A percentile compares a stretch with the other conserved stretches of the same genome.
Conservation (phyloP, 2,888 invertebrate genomes). For the Hecatera dysodea region DNA sequence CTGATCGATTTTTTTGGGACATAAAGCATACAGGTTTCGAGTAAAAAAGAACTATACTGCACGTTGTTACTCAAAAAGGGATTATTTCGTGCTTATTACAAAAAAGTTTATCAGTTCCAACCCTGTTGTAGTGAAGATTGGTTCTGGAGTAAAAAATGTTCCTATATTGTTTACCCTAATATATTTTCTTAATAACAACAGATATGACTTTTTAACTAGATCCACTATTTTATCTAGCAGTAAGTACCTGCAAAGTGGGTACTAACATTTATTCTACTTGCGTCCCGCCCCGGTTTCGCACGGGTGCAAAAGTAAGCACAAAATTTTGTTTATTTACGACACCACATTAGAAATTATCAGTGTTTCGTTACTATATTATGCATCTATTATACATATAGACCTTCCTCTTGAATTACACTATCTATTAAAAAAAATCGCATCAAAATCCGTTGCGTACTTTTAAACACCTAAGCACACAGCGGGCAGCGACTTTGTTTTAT, state of each 20-base stretch:
- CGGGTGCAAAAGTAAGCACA: too few relatives aligned
- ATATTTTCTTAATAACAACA: constrained; percentile 2
- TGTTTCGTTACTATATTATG: too few relatives aligned
- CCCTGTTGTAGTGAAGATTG: neutral
- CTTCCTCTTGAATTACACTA: too few relatives aligned
- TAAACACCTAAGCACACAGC: too few relatives aligned
- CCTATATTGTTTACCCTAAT: neutral
- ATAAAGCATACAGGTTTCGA: neutral
- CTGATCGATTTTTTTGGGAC: neutral
- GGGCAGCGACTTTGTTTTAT: too few relatives aligned
- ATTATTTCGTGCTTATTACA: neutral
- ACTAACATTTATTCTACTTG: constrained; percentile 24
- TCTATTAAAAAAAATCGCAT: too few relatives aligned
- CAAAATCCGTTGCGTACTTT: too few relatives aligned
- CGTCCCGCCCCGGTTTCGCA: too few relatives aligned
- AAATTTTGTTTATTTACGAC: too few relatives aligned
- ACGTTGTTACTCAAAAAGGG: neutral
- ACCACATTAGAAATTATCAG: too few relatives aligned
- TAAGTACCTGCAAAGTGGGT: constrained; percentile 44
- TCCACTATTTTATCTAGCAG: constrained; percentile 21
- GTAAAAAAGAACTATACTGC: too few relatives aligned
- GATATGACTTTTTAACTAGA: constrained; percentile 6
- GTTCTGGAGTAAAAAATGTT: neutral
- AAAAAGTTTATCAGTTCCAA: neutral
- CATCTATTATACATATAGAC: too few relatives aligned